A percentile compares a stretch with the other conserved stretches of the same genome.
phyloP scores from a whole-genome alignment of 2,888 invertebrate species.

The Coelopa pilipes region DNA sequence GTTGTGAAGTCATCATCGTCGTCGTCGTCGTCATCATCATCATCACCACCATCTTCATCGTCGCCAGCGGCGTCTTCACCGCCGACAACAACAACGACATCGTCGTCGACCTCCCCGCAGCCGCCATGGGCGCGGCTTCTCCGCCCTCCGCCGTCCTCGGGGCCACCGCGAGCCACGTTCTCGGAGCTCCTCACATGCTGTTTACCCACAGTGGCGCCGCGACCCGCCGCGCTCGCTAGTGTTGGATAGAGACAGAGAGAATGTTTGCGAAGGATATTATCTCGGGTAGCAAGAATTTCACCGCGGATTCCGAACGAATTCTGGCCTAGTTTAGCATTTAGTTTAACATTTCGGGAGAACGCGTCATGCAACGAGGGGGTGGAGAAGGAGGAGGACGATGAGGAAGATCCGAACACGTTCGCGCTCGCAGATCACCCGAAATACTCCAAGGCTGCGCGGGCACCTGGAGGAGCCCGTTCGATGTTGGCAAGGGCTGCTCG shows the following conservation, averaged over 20 bases:
- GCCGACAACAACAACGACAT: constrained; percentile 45
- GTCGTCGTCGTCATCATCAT: constrained; percentile 56
- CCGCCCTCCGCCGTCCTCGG: background rate
- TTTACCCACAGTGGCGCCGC: background rate
- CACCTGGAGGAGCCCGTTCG: too few relatives aligned
- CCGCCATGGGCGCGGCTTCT: constrained; percentile 27
- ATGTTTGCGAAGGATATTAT: background rate
- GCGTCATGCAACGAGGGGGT: too few relatives aligned
- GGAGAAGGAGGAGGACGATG: too few relatives aligned
- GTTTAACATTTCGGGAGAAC: too few relatives aligned
- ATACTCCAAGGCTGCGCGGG: too few relatives aligned
- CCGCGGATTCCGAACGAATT: too few relatives aligned
- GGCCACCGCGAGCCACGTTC: background rate
- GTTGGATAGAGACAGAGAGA: constrained; percentile 31
- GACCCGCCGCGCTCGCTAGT: background rate
- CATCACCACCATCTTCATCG: constrained; percentile 43
- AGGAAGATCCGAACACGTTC: too few relatives aligned
- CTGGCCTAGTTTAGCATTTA: too few relatives aligned
- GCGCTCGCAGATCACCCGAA: too few relatives aligned
- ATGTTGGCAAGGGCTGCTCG: too few relatives aligned
- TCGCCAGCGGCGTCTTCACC: constrained; percentile 55
- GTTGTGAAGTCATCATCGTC: constrained; percentile 63
- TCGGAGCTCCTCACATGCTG: background rate
- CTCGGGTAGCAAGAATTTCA: background rate
- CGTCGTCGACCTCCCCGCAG: constrained; percentile 23